Evolutionary conservation across 2,797 vertebrate species (phyloP).

Genomic region (Sebastes oblongus): DNA sequence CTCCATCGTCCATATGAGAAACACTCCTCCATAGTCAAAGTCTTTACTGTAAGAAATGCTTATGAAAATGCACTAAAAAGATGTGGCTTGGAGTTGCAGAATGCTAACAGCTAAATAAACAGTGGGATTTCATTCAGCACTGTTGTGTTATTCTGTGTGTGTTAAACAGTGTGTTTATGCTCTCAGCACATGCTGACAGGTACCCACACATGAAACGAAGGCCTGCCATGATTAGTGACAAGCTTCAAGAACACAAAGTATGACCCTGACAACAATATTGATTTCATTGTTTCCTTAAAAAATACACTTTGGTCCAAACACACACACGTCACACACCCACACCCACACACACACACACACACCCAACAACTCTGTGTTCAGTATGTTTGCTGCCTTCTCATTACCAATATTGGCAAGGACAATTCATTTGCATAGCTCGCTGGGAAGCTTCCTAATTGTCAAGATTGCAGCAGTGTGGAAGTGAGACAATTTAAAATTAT

Average conservation of each 20-base stretch:
- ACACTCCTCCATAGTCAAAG: conserved; percentile 7
- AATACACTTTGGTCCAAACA: background rate
- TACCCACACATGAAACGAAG: conserved; percentile 20
- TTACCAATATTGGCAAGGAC: conserved; percentile 49
- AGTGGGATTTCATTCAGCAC: background rate
- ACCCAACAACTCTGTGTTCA: conserved; percentile 2
- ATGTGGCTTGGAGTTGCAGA: background rate
- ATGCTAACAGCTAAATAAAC: conserved; percentile 15
- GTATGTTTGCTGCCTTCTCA: conserved; percentile 45
- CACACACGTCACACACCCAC: background rate
- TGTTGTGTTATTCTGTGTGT: conserved; percentile 13
- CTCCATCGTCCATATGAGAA: conserved; percentile 19
- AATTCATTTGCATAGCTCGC: conserved; percentile 38
- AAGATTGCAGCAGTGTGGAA: conserved; percentile 41
- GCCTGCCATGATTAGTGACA: conserved; percentile 47
- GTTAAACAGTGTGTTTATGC: conserved; percentile 46
- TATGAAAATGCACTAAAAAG: conserved; percentile 10
- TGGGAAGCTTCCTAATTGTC: conserved; percentile 56
- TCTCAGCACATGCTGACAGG: conserved; percentile 34
- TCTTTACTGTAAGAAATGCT: conserved; percentile 4
- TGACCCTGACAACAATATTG: conserved; percentile 31
- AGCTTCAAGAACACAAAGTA: conserved; percentile 39
- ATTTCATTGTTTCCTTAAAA: conserved; percentile 9
- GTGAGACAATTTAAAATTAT: conserved; percentile 41
- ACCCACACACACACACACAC: background rate